phyloP scores from a whole-genome alignment of 2,888 invertebrate genomes.

The Eupithecia inturbata region DNA sequence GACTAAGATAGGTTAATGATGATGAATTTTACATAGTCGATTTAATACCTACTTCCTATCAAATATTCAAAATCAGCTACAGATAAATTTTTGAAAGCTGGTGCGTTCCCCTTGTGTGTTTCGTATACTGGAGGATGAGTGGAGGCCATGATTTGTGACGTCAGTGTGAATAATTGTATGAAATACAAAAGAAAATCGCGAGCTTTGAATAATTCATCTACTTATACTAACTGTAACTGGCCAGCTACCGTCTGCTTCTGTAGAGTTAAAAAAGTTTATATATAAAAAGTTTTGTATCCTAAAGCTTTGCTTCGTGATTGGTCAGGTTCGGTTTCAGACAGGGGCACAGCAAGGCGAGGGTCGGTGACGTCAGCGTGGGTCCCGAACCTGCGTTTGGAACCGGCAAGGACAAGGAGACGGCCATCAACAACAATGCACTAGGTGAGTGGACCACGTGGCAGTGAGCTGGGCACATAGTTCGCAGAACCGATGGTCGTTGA shows the following conservation, averaged over 20 bases:
- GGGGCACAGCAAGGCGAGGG: constrained; percentile 86
- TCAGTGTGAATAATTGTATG: too few species aligned
- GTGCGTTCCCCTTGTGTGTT: too few species aligned
- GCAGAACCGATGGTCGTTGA: too few species aligned
- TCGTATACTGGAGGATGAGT: too few species aligned
- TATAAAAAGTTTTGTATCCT: not conserved
- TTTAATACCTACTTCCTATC: too few species aligned
- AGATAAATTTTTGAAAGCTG: too few species aligned
- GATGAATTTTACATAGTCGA: too few species aligned
- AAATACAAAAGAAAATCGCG: too few species aligned
- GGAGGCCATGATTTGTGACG: too few species aligned
- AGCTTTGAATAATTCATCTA: too few species aligned
- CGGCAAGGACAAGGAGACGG: constrained; percentile 78
- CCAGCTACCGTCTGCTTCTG: not conserved
- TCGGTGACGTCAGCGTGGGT: constrained; percentile 84
- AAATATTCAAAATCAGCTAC: too few species aligned
- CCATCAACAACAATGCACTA: constrained; percentile 81
- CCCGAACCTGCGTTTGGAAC: constrained; percentile 75
- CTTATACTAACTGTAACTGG: not conserved
- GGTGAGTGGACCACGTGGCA: constrained; percentile 56
- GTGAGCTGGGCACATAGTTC: not conserved
- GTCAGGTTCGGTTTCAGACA: constrained; percentile 89
- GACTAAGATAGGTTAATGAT: too few species aligned
- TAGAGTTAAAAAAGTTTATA: not conserved
- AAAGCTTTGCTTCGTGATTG: constrained; percentile 35